A percentile compares a stretch with the other conserved stretches of the same genome.
These are phyloP conservation scores for Siphamia tubifer DNA, from an alignment of 2,113 vertebrate species.

Conservation along the genomic window DNA sequence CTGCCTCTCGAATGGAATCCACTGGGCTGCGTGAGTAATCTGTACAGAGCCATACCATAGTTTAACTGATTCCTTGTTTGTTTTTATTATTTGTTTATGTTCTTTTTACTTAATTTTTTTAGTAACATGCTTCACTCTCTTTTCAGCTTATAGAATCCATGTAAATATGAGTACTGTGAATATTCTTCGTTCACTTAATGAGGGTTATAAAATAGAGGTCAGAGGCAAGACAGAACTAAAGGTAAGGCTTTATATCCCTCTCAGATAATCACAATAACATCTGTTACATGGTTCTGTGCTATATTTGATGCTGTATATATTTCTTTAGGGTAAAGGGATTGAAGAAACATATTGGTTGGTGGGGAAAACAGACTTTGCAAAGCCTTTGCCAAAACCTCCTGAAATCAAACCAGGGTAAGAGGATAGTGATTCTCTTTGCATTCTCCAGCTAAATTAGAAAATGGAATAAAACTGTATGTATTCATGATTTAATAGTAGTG, in stretches of 20 bases:
- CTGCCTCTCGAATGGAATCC: constrained; percentile 91
- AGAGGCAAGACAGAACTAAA: constrained; percentile 90
- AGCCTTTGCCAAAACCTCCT: constrained; percentile 86
- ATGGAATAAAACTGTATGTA: no score
- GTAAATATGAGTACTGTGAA: constrained; percentile 88
- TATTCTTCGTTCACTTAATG: constrained; percentile 84
- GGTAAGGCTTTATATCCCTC: constrained; percentile 67
- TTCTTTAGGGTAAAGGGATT: constrained; percentile 87
- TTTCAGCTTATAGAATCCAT: constrained; percentile 91
- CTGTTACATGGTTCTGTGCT: neutral
- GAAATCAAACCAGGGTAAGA: constrained; percentile 89
- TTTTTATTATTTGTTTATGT: neutral
- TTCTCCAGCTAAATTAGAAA: no score
- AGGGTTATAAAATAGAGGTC: constrained; percentile 88
- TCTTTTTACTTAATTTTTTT: neutral
- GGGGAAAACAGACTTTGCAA: constrained; percentile 85
- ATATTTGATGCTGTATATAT: neutral
- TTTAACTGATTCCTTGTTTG: neutral
- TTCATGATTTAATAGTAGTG: no score
- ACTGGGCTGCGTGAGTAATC: constrained; percentile 87
- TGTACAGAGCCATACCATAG: neutral
- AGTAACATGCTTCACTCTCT: constrained; percentile 28
- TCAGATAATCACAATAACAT: neutral
- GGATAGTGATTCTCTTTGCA: no score
- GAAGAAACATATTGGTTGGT: constrained; percentile 94